Base-by-base conservation (phyloP, 1,140 invertebrate species). In the Cydia fagiglandana region DNA sequence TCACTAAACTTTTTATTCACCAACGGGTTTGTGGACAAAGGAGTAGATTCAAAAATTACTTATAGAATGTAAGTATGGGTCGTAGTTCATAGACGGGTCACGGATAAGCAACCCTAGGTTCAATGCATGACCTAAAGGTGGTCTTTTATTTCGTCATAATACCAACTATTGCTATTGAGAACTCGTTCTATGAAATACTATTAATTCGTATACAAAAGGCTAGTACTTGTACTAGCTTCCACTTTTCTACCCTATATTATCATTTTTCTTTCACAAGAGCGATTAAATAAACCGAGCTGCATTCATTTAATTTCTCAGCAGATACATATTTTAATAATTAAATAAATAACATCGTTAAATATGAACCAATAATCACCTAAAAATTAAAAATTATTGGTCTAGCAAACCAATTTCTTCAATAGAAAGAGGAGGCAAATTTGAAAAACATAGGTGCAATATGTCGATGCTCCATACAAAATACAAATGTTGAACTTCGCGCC, bases 1-100 rank as follows among this genome's bases (percentile, higher is more conserved):
- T 85, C 91, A 91, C 90, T 90, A 90, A 90, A 79, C 81, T 75
- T 80, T 87, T 86, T 86, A 89, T 91, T 87, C 83, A 81, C 79
- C 87, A 89, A 91, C 89, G 84, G 84, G 88, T 91, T 90, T 86
- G 7, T 30, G 66, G 1, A 70, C 30, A 66, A 66, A 66, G 64
- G 24, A 64, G 30, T 66, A 70, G 34, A 70, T 34, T n/a, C 66
- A 17, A 10, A 41, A 41, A 70, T 38, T 17, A 70, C 30, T 70
- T 70, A 41, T 41, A 70, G 66, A 70, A 70, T 70, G 66, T 10
- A 13, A 64, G 28, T 17, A 17, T 38, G 30, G 66, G 34, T 70
- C 66, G 66, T 70, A 70, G 66, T 70, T 70, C 66, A 70, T 70
- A 70, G 66, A 61, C 30, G 20, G 56, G 30, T 70, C 66, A 38